Evolutionary conservation across 2,888 invertebrate genomes (phyloP).

Genomic region (Strigamia maritima): DNA sequence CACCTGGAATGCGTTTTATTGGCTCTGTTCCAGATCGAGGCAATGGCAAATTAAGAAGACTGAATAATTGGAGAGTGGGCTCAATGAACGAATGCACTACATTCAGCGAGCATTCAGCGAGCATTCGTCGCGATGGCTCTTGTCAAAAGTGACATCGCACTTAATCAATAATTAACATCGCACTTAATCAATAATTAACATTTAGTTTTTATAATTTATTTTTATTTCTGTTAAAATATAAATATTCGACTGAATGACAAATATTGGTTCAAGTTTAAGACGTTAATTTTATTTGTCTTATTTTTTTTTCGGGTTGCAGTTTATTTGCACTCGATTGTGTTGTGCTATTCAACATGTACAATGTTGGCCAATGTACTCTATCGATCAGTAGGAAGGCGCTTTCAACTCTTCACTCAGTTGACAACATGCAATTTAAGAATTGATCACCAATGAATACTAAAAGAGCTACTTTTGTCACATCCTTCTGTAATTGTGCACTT

Average conservation of each 20-base stretch:
- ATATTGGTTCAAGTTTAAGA: too few species aligned
- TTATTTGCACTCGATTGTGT: not conserved
- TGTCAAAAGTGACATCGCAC: not conserved
- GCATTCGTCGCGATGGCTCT: not conserved
- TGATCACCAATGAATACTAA: slow-evolving; percentile 15
- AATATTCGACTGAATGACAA: too few species aligned
- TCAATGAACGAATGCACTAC: not conserved
- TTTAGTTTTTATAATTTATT: too few species aligned
- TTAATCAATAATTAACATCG: not conserved
- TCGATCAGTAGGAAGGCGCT: not conserved
- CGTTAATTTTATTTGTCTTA: too few species aligned
- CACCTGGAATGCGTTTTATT: slow-evolving; percentile 23
- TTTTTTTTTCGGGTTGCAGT: not conserved
- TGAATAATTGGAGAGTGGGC: slow-evolving; percentile 13
- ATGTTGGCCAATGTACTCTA: not conserved
- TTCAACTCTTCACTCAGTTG: slow-evolving; percentile 12
- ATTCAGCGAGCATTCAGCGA: not conserved
- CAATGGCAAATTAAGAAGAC: slow-evolving; percentile 18
- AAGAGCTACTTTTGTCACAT: not conserved
- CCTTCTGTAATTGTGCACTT: not conserved
- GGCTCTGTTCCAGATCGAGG: slow-evolving; percentile 19
- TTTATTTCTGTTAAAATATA: too few species aligned
- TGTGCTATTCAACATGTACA: not conserved
- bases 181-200: not conserved
- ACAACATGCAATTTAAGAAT: slow-evolving; percentile 19